A percentile compares a stretch with the other conserved stretches of the same genome.
phyloP scores from a whole-genome alignment of 1,140 invertebrate genomes.

The Rhynchophorus ferrugineus region DNA sequence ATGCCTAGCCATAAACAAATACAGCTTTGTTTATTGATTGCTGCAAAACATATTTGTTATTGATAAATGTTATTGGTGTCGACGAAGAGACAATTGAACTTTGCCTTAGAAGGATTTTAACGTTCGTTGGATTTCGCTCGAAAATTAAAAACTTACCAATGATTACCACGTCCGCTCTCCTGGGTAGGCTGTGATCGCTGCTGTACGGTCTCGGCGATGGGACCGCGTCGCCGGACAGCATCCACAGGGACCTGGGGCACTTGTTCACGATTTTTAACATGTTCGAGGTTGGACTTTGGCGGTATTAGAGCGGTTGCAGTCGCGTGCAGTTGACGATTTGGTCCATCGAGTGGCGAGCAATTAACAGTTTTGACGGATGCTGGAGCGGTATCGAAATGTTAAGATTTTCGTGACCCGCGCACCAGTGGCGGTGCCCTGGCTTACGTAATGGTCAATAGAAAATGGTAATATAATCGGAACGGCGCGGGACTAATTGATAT shows the following conservation, averaged over 20 bases:
- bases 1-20: no score
- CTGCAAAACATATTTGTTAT: background rate
- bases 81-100: background rate
- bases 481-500: no score
- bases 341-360: background rate
- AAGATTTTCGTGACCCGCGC: conserved; percentile 9
- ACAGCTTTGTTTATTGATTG: no score
- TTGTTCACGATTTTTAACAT: conserved; percentile 10
- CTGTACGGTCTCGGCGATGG: conserved; percentile 15
- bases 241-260: conserved; percentile 1
- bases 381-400: conserved; percentile 10
- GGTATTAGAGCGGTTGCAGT: background rate
- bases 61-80: background rate
- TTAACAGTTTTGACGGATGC: background rate
- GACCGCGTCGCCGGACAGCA: background rate
- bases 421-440: conserved; percentile 9
- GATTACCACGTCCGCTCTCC: conserved; percentile 37
- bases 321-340: background rate
- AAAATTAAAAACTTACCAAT: conserved; percentile 31
- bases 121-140: background rate
- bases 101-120: background rate
- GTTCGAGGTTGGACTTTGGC: conserved; percentile 1
- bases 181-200: conserved; percentile 25
- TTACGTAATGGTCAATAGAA: background rate
- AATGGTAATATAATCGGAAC: background rate